phyloP scores from a whole-genome alignment of 2,797 vertebrate species.

The Siniperca undulata region DNA sequence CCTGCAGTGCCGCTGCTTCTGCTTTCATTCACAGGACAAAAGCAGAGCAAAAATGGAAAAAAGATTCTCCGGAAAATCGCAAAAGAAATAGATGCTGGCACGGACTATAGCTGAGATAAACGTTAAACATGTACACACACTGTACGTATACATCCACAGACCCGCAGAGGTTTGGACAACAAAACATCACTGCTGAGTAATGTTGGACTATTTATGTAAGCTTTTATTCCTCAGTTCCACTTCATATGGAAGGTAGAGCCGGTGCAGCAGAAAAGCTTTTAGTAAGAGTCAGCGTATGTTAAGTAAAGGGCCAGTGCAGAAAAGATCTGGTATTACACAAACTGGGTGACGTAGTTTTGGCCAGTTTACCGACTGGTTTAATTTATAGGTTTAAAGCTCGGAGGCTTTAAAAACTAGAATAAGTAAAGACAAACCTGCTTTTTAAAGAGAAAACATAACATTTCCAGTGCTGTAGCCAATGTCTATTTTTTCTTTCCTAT shows the following conservation, averaged over 20 bases:
- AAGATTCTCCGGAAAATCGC: background rate
- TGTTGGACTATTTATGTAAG: slow-evolving; percentile 15
- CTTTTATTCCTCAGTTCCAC: slow-evolving; percentile 13
- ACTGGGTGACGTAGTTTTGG: background rate
- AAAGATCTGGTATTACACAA: background rate
- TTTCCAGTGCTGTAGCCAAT: too few relatives aligned
- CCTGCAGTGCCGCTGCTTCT: slow-evolving; percentile 25
- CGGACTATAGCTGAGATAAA: background rate
- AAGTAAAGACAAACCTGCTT: too few relatives aligned
- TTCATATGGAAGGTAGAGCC: background rate
- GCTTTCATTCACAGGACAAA: slow-evolving; percentile 17
- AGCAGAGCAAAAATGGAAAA: background rate
- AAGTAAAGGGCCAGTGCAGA: background rate
- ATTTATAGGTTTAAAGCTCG: background rate
- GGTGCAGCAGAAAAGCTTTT: slow-evolving; percentile 18
- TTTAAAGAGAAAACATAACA: too few relatives aligned
- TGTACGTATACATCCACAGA: background rate
- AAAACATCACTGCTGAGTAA: slow-evolving; percentile 4
- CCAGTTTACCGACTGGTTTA: background rate
- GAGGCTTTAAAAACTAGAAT: too few relatives aligned
- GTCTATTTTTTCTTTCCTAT: too few relatives aligned
- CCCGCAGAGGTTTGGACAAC: background rate
- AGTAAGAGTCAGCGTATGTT: background rate
- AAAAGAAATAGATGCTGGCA: background rate
- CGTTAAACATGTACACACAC: background rate